Conservation (phyloP, 2,797 vertebrate species). For the Lagocephalus sceleratus region DNA sequence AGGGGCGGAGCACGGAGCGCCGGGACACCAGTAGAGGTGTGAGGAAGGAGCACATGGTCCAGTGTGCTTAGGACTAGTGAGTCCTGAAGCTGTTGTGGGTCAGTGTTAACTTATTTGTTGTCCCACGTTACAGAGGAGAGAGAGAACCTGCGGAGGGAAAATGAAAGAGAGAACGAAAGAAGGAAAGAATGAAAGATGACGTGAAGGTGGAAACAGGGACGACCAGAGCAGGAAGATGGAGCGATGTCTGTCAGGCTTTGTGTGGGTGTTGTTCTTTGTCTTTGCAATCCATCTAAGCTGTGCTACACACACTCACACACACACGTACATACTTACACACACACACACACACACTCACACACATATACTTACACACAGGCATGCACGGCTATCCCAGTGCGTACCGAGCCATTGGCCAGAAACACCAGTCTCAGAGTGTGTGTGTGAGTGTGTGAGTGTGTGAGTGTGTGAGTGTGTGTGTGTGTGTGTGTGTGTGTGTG, state of each 20-base stretch:
- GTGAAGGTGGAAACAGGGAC: neutral
- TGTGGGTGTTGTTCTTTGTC: slow-evolving; percentile 61
- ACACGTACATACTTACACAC: slow-evolving; percentile 35
- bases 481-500: slow-evolving; percentile 54
- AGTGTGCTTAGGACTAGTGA: too few relatives aligned
- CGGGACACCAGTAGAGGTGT: too few relatives aligned
- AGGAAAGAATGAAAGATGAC: slow-evolving; percentile 5
- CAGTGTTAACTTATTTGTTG: too few relatives aligned
- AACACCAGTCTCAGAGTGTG: slow-evolving; percentile 43
- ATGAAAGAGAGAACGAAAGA: neutral
- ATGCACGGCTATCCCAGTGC: slow-evolving; percentile 35
- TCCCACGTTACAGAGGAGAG: slow-evolving; percentile 8
- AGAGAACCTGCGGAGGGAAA: neutral
- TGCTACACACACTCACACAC: slow-evolving; percentile 62
- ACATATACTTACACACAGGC: slow-evolving; percentile 13
- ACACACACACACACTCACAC: slow-evolving; percentile 29
- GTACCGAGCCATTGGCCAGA: too few relatives aligned
- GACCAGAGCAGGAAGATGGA: slow-evolving; percentile 44
- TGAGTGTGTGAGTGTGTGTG: slow-evolving; percentile 54
- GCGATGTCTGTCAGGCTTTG: slow-evolving; percentile 71
- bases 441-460: slow-evolving; percentile 55
- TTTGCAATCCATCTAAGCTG: slow-evolving; percentile 71
- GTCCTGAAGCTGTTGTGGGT: too few relatives aligned
- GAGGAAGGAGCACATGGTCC: too few relatives aligned
- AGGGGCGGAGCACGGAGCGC: too few relatives aligned